These are phyloP conservation scores for Tragelaphus imberbis DNA, from an alignment of 2,113 vertebrate species.

Conservation along the genomic window DNA sequence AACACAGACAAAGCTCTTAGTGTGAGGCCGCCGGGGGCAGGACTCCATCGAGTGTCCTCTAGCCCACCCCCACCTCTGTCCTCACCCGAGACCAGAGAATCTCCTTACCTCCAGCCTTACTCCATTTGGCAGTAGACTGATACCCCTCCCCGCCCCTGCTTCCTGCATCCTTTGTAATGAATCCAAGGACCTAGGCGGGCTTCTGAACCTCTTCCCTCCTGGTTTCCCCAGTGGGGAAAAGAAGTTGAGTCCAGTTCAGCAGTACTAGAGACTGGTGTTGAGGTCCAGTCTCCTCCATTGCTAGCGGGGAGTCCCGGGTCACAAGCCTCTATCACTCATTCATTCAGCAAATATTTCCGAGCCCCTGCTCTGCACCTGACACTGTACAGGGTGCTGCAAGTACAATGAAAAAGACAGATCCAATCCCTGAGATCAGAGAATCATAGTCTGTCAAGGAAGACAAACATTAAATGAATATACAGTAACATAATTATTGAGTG, in stretches of 20 bases:
- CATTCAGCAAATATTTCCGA: not conserved
- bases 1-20: not conserved
- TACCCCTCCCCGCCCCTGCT: not conserved
- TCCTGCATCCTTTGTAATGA: not conserved
- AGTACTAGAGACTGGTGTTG: not conserved
- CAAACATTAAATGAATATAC: not conserved
- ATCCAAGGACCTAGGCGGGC: not conserved
- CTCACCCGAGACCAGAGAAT: not conserved
- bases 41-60: not conserved
- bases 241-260: not conserved
- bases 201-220: not conserved
- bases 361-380: not conserved
- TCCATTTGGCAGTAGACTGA: not conserved
- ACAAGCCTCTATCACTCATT: not conserved
- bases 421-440: not conserved
- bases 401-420: not conserved
- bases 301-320: not conserved
- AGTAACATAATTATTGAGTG: not conserved
- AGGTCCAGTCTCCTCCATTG: not conserved
- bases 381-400: not conserved
- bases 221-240: not conserved
- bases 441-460: not conserved
- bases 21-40: not conserved
- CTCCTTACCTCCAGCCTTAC: not conserved
- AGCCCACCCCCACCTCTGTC: fast-evolving